Conservation (phyloP, 2,113 vertebrate species). For the Lepus europaeus region DNA sequence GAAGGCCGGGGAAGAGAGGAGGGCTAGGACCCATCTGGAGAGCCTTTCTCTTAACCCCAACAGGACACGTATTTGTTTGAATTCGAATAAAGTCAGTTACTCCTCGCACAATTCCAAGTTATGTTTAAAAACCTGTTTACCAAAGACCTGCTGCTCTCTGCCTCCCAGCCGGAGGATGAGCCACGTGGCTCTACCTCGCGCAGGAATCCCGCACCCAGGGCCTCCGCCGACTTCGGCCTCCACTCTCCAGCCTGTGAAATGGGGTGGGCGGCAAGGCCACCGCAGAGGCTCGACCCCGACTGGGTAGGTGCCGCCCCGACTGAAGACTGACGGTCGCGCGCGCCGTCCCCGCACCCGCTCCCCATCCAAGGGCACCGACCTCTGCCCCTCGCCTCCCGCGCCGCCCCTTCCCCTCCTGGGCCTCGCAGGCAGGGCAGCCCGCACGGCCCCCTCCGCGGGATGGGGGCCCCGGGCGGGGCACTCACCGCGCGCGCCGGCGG, state of each 20-base stretch:
- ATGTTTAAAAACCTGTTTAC: not conserved
- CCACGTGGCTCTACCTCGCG: not conserved
- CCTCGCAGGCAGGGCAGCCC: not conserved
- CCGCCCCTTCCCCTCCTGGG: fast-evolving
- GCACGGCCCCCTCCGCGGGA: not conserved
- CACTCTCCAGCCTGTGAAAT: not conserved
- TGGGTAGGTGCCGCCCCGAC: too few relatives aligned
- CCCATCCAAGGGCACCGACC: not conserved
- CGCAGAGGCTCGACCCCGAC: fast-evolving
- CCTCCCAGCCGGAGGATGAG: not conserved
- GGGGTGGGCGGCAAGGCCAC: not conserved
- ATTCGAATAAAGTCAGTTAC: not conserved
- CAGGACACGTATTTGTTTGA: not conserved
- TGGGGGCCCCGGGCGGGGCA: not conserved
- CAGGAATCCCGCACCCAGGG: not conserved
- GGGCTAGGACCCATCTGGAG: not conserved
- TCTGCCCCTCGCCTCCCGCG: not conserved
- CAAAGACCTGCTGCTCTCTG: not conserved
- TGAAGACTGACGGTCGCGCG: too few relatives aligned
- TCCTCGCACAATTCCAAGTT: not conserved
- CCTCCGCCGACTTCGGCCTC: not conserved
- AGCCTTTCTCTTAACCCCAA: not conserved
- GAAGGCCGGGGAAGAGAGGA: not conserved
- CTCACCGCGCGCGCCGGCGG: slow-evolving; percentile 81
- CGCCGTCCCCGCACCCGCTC: not conserved